These are phyloP conservation scores for Lagenorhynchus albirostris DNA, from an alignment of 2,113 vertebrate genomes.

Conservation along the genomic window DNA sequence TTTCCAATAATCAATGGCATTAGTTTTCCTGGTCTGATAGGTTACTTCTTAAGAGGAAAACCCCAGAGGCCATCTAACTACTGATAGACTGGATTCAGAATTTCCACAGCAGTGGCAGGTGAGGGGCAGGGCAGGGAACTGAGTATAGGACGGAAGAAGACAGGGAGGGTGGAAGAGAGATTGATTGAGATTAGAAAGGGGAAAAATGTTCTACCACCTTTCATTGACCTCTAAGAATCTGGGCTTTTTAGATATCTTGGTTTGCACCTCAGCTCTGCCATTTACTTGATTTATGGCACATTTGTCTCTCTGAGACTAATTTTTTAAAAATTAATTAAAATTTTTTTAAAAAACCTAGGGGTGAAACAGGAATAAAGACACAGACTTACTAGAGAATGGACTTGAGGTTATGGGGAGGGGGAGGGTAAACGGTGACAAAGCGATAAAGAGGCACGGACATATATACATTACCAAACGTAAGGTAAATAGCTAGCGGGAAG, in stretches of 20 bases:
- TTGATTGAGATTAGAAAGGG: too few species aligned
- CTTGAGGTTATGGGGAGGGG: too few species aligned
- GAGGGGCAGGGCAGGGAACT: background rate
- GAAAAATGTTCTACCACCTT: too few species aligned
- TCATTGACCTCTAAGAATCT: too few species aligned
- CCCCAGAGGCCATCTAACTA: background rate
- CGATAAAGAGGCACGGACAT: too few species aligned
- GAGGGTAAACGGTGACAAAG: too few species aligned
- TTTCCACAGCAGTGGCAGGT: background rate
- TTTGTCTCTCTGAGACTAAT: background rate
- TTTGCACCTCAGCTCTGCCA: background rate
- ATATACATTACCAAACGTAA: too few species aligned
- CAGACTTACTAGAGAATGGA: too few species aligned
- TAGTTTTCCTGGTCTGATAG: background rate
- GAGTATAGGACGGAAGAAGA: background rate
- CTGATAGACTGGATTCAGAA: background rate
- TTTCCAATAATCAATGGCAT: background rate
- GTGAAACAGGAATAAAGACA: too few species aligned
- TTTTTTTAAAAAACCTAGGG: too few species aligned
- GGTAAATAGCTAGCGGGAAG: too few species aligned
- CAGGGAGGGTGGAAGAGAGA: background rate
- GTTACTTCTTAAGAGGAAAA: conserved; percentile 3
- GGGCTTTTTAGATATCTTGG: background rate
- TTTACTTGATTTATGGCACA: background rate
- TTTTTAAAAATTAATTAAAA: too few species aligned